phyloP scores from a whole-genome alignment of 2,888 invertebrate genomes.

The Mythimna ferrago region DNA sequence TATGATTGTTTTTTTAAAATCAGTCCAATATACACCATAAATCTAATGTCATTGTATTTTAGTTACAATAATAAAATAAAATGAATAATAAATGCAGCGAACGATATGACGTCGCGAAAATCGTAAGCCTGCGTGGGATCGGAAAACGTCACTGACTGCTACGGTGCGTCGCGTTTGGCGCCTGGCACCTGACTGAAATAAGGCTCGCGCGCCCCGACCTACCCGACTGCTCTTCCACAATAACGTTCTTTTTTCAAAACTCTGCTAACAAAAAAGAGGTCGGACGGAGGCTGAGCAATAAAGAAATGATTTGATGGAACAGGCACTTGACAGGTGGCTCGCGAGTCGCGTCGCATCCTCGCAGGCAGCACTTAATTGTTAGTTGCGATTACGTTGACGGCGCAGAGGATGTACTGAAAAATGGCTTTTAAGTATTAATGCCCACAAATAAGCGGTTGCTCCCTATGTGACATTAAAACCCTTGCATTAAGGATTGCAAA shows the following conservation, averaged over 20 bases:
- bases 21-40: conserved; percentile 60
- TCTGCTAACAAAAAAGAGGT: conserved; percentile 85
- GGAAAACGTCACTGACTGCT: conserved; percentile 66
- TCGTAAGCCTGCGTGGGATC: conserved; percentile 77
- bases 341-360: conserved; percentile 78
- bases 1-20: conserved; percentile 39
- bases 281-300: conserved; percentile 86
- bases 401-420: conserved; percentile 84
- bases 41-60: conserved; percentile 57
- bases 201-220: conserved; percentile 89
- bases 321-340: conserved; percentile 89
- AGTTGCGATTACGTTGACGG: conserved; percentile 81
- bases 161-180: conserved; percentile 86
- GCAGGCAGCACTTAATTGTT: conserved; percentile 85
- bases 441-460: conserved; percentile 86
- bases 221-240: conserved; percentile 85
- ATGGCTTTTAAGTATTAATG: conserved; percentile 87
- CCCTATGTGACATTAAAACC: conserved; percentile 81
- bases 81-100: conserved; percentile 49
- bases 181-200: conserved; percentile 88
- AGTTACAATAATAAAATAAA: conserved; percentile 30
- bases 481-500: conserved; percentile 75
- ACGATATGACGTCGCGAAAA: conserved; percentile 66
- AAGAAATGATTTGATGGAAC: conserved; percentile 90
- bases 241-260: conserved; percentile 87